A percentile compares a stretch with the other conserved stretches of the same genome.
Evolutionary conservation across 2,113 vertebrate species (phyloP).

Genomic region (Callopanchax toddi): DNA sequence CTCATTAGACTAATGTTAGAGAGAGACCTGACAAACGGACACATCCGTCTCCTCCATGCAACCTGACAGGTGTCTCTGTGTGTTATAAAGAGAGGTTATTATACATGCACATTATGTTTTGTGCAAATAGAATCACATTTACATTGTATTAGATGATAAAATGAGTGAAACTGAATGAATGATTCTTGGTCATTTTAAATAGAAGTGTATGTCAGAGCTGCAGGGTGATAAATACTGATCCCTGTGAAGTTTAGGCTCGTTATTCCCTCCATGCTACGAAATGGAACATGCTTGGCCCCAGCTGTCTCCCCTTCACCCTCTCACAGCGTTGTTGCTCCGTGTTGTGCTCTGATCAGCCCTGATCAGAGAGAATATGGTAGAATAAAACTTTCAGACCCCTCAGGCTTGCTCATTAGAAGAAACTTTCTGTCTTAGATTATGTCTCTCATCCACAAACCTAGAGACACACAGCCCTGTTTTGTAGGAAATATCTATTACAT

Average conservation of each 20-base stretch:
- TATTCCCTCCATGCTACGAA: conserved; percentile 26
- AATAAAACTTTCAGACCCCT: conserved; percentile 28
- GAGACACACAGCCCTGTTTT: neutral
- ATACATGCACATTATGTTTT: neutral
- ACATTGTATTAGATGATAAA: too few species aligned
- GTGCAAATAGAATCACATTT: too few species aligned
- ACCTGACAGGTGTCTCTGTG: conserved; percentile 35
- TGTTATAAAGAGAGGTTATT: neutral
- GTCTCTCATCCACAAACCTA: neutral
- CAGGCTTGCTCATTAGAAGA: conserved; percentile 33
- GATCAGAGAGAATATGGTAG: conserved; percentile 34
- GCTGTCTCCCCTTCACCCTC: neutral
- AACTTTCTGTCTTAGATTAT: conserved; percentile 3
- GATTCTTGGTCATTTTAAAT: too few species aligned
- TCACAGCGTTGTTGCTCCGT: conserved; percentile 10
- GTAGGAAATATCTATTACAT: neutral
- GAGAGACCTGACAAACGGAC: conserved; percentile 34
- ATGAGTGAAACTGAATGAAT: too few species aligned
- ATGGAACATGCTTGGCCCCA: conserved; percentile 22
- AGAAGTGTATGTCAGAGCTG: conserved; percentile 31
- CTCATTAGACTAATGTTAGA: conserved; percentile 40
- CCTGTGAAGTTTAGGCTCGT: conserved; percentile 32
- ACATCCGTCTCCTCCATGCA: conserved; percentile 16
- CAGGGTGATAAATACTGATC: conserved; percentile 13
- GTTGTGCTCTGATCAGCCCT: conserved; percentile 29